phyloP scores from a whole-genome alignment of 1,140 invertebrate genomes.

The Helicoverpa armigera region DNA sequence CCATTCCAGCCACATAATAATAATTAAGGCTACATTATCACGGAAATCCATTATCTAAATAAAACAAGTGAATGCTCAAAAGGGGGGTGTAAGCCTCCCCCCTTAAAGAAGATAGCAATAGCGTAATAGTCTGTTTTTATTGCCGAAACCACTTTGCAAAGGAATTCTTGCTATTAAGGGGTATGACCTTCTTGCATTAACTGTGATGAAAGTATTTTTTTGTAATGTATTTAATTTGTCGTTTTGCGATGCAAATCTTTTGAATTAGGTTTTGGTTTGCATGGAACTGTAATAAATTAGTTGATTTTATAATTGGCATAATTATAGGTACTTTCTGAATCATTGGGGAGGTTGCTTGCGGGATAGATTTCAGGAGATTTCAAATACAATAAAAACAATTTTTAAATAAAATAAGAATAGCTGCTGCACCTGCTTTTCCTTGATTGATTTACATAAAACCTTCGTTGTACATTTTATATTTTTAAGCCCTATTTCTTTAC shows the following conservation, averaged over 20 bases:
- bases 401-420: too few relatives aligned
- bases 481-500: too few relatives aligned
- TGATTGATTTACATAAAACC: too few relatives aligned
- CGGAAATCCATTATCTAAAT: constrained; percentile 12
- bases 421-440: too few relatives aligned
- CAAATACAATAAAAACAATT: too few relatives aligned
- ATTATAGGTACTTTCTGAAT: background rate
- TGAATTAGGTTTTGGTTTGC: background rate
- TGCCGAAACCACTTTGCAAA: constrained; percentile 46
- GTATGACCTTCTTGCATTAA: background rate
- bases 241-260: background rate
- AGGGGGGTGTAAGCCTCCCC: background rate
- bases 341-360: too few relatives aligned
- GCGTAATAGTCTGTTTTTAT: constrained; percentile 42
- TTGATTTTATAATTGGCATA: too few relatives aligned
- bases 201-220: constrained; percentile 32
- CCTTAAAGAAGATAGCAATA: constrained; percentile 28
- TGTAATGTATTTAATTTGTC: background rate
- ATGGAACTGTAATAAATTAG: background rate
- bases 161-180: constrained; percentile 31
- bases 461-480: too few relatives aligned
- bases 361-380: too few relatives aligned
- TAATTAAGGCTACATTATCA: background rate
- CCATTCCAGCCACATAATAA: background rate
- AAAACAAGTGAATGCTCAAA: background rate